A percentile compares a stretch with the other conserved stretches of the same genome.
Conservation (phyloP, 2,113 vertebrate genomes). For the Columba livia region DNA sequence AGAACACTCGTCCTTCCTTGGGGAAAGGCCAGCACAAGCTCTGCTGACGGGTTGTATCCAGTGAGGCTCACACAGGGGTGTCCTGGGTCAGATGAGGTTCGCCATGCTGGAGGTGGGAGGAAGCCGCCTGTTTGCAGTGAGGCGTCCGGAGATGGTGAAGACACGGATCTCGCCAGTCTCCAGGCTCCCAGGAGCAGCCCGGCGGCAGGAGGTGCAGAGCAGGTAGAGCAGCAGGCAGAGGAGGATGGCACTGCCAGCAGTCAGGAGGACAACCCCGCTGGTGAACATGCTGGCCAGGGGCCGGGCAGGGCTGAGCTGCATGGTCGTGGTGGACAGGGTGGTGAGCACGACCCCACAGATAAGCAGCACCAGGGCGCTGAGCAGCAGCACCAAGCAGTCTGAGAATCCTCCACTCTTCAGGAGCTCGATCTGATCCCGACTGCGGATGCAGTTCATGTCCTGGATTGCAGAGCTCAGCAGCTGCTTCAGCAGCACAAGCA, state of each 20-base stretch:
- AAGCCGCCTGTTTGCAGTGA: constrained; percentile 75
- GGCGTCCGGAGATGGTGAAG: constrained; percentile 90
- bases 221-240: constrained; percentile 84
- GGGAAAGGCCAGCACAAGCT: neutral
- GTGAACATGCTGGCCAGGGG: constrained; percentile 89
- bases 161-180: constrained; percentile 66
- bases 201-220: constrained; percentile 64
- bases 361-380: constrained; percentile 85
- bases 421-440: constrained; percentile 86
- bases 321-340: constrained; percentile 81
- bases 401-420: constrained; percentile 92
- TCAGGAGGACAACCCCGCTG: constrained; percentile 86
- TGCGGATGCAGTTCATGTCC: constrained; percentile 97
- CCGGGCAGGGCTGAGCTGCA: constrained; percentile 76
- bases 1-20: neutral
- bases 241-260: constrained; percentile 81
- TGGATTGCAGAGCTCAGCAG: constrained; percentile 96
- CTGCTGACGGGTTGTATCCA: neutral
- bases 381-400: constrained; percentile 85
- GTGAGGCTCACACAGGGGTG: neutral
- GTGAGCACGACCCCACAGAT: constrained; percentile 88
- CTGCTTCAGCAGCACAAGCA: constrained; percentile 93
- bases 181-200: neutral
- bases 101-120: constrained; percentile 93
- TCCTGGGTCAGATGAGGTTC: constrained; percentile 84